phyloP scores from a whole-genome alignment of 2,113 vertebrate genomes.

The Thunnus maccoyii region DNA sequence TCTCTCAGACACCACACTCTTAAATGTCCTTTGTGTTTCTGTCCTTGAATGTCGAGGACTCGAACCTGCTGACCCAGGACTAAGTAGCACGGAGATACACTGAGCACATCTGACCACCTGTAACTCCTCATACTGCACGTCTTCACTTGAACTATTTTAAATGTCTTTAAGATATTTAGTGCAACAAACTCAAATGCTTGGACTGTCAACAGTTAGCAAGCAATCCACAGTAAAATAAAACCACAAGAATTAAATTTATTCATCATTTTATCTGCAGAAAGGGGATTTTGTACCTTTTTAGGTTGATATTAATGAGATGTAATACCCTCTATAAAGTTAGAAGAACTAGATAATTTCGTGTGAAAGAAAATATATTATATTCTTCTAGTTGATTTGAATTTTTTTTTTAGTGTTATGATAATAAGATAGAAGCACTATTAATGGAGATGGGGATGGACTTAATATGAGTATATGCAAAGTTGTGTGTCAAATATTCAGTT shows the following conservation, averaged over 20 bases:
- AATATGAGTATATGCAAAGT: no score
- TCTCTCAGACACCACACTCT: slow-evolving; percentile 65
- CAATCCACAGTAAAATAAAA: no score
- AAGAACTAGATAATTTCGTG: background rate
- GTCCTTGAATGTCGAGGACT: slow-evolving; percentile 55
- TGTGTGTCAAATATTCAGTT: no score
- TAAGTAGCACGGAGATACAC: background rate
- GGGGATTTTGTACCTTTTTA: background rate
- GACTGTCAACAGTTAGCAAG: no score
- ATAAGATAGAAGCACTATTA: no score
- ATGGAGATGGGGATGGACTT: no score
- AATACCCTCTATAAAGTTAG: background rate
- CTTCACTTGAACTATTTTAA: background rate
- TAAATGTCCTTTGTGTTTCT: slow-evolving; percentile 63
- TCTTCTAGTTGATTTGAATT: background rate
- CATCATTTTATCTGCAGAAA: no score
- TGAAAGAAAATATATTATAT: background rate
- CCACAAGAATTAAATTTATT: no score
- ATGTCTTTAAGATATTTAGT: background rate
- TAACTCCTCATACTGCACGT: background rate
- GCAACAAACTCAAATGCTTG: slow-evolving; percentile 2
- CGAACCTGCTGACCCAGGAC: background rate
- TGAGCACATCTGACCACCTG: slow-evolving; percentile 9
- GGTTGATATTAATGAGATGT: background rate
- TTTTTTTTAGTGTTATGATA: no score